Conservation (phyloP, 2,888 invertebrate species). For the Clostera curtula region DNA sequence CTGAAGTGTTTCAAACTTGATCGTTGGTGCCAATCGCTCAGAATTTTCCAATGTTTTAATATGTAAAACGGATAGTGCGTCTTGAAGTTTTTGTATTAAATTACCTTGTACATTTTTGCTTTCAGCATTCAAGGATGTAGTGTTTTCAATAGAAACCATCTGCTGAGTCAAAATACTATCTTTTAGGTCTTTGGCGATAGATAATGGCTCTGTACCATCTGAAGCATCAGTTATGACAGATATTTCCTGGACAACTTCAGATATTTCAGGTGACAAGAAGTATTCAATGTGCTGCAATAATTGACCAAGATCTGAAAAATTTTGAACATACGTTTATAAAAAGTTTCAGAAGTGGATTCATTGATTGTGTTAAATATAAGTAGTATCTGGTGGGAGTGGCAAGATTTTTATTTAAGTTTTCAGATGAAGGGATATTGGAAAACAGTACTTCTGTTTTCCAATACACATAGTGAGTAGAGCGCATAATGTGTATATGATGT, state of each 20-base stretch:
- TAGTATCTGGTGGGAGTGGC: no score
- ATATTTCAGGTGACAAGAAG: conserved; percentile 23
- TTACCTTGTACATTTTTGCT: conserved; percentile 17
- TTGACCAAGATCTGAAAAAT: conserved; percentile 15
- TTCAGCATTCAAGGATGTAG: conserved; percentile 5
- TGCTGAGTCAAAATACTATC: conserved; percentile 16
- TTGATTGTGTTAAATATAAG: neutral
- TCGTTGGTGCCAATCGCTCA: conserved; percentile 15
- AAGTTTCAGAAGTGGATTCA: neutral
- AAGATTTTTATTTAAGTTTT: no score
- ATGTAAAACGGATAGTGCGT: conserved; percentile 27
- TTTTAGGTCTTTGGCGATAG: conserved; percentile 18
- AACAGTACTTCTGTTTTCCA: no score
- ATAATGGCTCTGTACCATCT: conserved; percentile 15
- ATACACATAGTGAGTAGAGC: no score
- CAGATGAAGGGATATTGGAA: no score
- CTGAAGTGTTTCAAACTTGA: conserved; percentile 23
- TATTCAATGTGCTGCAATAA: conserved; percentile 28
- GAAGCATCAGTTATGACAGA: conserved; percentile 15
- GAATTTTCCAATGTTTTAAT: conserved; percentile 25
- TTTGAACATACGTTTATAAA: no score
- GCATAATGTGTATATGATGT: no score
- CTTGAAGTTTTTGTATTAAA: conserved; percentile 25
- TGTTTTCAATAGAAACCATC: conserved; percentile 9
- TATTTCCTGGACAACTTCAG: conserved; percentile 20